Conservation (phyloP, 2,888 invertebrate genomes). For the Deilephila porcellus region DNA sequence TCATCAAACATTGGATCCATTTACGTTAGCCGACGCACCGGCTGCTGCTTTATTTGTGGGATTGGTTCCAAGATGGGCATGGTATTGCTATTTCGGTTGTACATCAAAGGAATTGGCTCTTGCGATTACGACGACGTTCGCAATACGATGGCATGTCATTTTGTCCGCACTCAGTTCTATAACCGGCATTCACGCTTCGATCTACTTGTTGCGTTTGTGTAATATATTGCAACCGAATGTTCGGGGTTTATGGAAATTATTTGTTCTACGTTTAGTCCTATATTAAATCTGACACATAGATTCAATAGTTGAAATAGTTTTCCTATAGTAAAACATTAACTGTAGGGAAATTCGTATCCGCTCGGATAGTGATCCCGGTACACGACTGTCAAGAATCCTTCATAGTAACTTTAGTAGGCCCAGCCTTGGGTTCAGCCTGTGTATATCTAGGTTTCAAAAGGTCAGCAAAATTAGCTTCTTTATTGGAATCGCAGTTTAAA, state of each 20-base stretch:
- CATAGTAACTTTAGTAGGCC: too few relatives aligned
- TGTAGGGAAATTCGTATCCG: too few relatives aligned
- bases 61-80: not conserved
- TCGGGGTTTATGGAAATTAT: not conserved
- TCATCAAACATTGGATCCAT: not conserved
- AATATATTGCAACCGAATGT: not conserved
- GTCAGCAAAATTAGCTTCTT: too few relatives aligned
- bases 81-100: not conserved
- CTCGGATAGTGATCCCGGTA: too few relatives aligned
- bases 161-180: not conserved
- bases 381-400: too few relatives aligned
- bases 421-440: too few relatives aligned
- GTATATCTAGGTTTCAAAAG: too few relatives aligned
- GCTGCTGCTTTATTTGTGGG: not conserved
- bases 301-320: too few relatives aligned
- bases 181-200: not conserved
- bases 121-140: not conserved
- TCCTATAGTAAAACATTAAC: too few relatives aligned
- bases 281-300: too few relatives aligned
- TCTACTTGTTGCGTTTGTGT: not conserved
- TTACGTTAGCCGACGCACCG: not conserved
- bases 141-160: not conserved
- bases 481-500: too few relatives aligned
- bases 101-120: constrained; percentile 7
- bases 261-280: not conserved